A percentile compares a stretch with the other conserved stretches of the same genome.
These are phyloP conservation scores for Hemithea aestivaria DNA, from an alignment of 2,888 invertebrate genomes.

Conservation along the genomic window DNA sequence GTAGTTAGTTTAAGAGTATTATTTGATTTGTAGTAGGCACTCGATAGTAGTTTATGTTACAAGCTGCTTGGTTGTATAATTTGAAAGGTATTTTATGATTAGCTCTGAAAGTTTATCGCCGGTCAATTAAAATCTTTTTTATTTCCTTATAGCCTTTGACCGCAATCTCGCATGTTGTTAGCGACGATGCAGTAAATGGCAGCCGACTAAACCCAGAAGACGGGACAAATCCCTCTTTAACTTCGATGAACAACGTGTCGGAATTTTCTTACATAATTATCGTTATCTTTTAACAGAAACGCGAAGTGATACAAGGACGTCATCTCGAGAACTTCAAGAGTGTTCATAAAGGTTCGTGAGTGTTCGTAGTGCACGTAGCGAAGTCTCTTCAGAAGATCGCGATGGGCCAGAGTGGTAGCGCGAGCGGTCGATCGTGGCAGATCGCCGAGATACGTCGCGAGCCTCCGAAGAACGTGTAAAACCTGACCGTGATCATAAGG, in stretches of 20 bases:
- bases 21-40: slow-evolving; percentile 21
- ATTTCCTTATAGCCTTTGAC: no score
- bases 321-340: slow-evolving; percentile 7
- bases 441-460: slow-evolving; percentile 62
- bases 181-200: no score
- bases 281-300: slow-evolving; percentile 1
- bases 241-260: no score
- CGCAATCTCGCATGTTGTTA: no score
- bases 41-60: slow-evolving; percentile 14
- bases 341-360: slow-evolving; percentile 7
- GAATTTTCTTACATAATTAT: no score
- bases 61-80: slow-evolving; percentile 5
- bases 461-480: no score
- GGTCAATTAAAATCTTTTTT: slow-evolving; percentile 5
- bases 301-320: slow-evolving; percentile 4
- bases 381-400: slow-evolving; percentile 47
- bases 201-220: no score
- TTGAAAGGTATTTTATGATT: slow-evolving; percentile 6
- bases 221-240: no score
- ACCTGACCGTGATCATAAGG: no score
- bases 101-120: no score
- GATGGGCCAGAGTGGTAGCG: slow-evolving; percentile 42
- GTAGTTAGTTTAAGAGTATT: slow-evolving; percentile 26
- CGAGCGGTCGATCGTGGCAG: slow-evolving; percentile 49
- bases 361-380: slow-evolving; percentile 37